A percentile compares a stretch with the other conserved stretches of the same genome.
phyloP scores from a whole-genome alignment of 2,797 vertebrate species.

The Todus mexicanus region DNA sequence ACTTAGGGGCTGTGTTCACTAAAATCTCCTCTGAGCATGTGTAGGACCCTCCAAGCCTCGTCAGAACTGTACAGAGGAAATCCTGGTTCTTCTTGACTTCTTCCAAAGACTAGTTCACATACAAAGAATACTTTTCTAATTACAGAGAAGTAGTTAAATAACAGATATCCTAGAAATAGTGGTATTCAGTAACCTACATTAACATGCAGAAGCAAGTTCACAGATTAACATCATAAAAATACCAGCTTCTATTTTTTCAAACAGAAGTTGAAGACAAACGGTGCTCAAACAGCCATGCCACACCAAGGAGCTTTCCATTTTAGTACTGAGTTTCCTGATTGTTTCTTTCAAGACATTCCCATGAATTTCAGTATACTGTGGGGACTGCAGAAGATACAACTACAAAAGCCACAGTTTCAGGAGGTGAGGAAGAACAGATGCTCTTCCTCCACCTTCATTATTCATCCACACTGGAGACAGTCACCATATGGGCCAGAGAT shows the following conservation, averaged over 20 bases:
- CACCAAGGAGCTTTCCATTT: neutral
- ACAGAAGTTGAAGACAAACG: neutral
- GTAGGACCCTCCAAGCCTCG: neutral
- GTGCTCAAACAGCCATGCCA: neutral
- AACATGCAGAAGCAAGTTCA: neutral
- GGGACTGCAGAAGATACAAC: neutral
- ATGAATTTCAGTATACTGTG: neutral
- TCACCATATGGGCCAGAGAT: neutral
- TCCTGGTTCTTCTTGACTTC: neutral
- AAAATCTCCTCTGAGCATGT: rapidly evolving
- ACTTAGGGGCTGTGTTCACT: neutral
- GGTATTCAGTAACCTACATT: neutral
- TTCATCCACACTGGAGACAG: neutral
- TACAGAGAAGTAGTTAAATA: neutral
- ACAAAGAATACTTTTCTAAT: neutral
- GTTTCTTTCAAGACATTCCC: neutral
- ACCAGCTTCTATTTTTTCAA: neutral
- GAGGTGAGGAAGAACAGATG: neutral
- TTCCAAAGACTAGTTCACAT: neutral
- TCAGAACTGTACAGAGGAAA: neutral
- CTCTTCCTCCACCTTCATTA: neutral
- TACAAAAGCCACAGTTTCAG: neutral
- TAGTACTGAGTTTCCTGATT: neutral
- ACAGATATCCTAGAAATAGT: neutral
- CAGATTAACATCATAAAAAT: neutral